Evolutionary conservation across 1,140 invertebrate species (phyloP), one percentile per base, ranked within the genome.

Genomic region (Tetramorium alpestre): DNA sequence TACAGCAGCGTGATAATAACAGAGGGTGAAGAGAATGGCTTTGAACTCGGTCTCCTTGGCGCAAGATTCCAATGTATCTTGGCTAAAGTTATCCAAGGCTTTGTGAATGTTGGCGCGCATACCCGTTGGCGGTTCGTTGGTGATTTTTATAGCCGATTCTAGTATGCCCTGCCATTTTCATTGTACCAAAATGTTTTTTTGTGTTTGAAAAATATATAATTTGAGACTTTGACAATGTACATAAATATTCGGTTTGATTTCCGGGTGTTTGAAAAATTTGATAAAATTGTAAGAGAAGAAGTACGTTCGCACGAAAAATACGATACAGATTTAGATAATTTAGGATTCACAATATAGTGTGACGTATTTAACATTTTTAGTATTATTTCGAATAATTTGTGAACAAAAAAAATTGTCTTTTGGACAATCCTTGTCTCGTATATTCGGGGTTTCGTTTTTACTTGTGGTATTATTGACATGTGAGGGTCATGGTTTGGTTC

Each of bases 1-100:
- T 1, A 99, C 97, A 0, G 99, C 98, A 25, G 99, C 98, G 94
- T 99, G 99, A 95, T 99, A 99, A 93, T 99, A 99, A 93, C 99
- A 99, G 0, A 99, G 96, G 0, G 98, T 96, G 94, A 99, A 99
- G 54, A 99, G 95, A 87, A 99, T 97, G 0, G 97, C 96, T 95
- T 99, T 99, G 91, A 99, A 99, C 95, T 99, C 99, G 0, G 97
- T 97, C 95, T 99, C 99, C 93, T 99, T 98, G 4, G 98, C 97
- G 94, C 98, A 99, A 96, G 98, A 97, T 93, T 99, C 99, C 33
- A 99, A 94, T 0, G 98, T 99, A 93, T 99, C 98, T 94, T 99
- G 98, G 91, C 96, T 98, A 94, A 99, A 99, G 95, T 99, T 99
- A 92, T 99, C 98, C 49, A 99, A 94, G 16, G 98, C 97, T 95